phyloP scores from a whole-genome alignment of 2,113 vertebrate species.

The Lamprotornis superbus region DNA sequence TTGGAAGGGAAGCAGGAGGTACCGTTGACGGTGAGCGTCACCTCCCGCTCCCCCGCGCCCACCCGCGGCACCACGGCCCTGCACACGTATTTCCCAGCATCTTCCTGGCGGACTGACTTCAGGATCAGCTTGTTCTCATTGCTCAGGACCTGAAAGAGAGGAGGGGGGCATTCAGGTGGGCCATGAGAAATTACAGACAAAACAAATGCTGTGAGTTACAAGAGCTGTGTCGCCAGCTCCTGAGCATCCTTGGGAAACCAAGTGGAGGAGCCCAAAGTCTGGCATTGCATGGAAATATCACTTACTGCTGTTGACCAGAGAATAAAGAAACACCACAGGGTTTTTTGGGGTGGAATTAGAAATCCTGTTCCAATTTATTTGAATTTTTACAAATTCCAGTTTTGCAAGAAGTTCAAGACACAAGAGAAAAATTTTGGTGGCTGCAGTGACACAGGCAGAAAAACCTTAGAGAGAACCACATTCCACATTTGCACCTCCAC shows the following conservation, averaged over 20 bases:
- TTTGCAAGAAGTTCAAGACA: background rate
- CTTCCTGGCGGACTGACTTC: conserved; percentile 92
- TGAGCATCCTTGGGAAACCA: background rate
- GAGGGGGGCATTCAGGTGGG: background rate
- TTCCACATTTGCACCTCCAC: background rate
- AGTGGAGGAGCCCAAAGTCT: background rate
- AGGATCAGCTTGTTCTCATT: conserved; percentile 93
- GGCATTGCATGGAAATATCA: background rate
- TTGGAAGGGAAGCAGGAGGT: background rate
- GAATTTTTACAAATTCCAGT: background rate
- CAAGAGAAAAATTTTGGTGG: background rate
- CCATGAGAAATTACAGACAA: background rate
- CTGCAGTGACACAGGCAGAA: background rate
- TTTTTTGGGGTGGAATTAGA: accelerated
- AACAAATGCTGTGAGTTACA: background rate
- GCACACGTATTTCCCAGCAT: conserved; percentile 96
- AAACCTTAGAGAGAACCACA: background rate
- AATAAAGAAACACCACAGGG: background rate
- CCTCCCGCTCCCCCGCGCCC: conserved; percentile 91
- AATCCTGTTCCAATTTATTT: background rate
- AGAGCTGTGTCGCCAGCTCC: background rate
- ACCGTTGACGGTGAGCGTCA: conserved; percentile 97
- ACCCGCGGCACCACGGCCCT: conserved; percentile 94
- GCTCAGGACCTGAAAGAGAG: conserved; percentile 88
- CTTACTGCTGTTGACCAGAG: background rate